Percentiles rank a stretch among this genome's conserved stretches.
Evolutionary conservation across 2,797 vertebrate genomes (phyloP).

Genomic region (Cirrhinus molitorella): DNA sequence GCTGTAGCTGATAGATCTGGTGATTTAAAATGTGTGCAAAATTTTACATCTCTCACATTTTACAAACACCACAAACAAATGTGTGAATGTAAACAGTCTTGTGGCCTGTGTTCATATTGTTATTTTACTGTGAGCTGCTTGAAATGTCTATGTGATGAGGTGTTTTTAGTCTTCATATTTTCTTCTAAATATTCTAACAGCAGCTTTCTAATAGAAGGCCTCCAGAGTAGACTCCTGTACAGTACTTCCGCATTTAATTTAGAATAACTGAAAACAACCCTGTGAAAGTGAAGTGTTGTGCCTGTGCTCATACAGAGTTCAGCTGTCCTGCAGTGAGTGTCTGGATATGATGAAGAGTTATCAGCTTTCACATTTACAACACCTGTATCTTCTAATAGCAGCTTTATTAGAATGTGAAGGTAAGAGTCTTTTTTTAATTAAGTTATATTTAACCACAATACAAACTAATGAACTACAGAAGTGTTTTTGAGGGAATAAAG

Average conservation of each 20-base stretch:
- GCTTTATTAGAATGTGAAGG: slow-evolving; percentile 21
- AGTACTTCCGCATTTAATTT: background rate
- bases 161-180: background rate
- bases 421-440: slow-evolving; percentile 1
- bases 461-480: background rate
- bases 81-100: background rate
- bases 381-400: slow-evolving; percentile 8
- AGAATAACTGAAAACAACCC: background rate
- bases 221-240: background rate
- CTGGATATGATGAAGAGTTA: slow-evolving; percentile 16
- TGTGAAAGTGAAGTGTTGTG: background rate
- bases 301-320: background rate
- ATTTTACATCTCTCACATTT: background rate
- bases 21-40: background rate
- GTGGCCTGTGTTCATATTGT: background rate
- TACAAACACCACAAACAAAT: background rate
- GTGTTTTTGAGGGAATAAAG: background rate
- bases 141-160: background rate
- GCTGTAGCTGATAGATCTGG: background rate
- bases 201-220: background rate
- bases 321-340: background rate
- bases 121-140: background rate
- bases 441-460: background rate
- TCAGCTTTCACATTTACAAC: background rate
- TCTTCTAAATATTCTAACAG: slow-evolving; percentile 6